Base-by-base conservation (phyloP, 2,888 invertebrate species). In the Heliconius ismenius region DNA sequence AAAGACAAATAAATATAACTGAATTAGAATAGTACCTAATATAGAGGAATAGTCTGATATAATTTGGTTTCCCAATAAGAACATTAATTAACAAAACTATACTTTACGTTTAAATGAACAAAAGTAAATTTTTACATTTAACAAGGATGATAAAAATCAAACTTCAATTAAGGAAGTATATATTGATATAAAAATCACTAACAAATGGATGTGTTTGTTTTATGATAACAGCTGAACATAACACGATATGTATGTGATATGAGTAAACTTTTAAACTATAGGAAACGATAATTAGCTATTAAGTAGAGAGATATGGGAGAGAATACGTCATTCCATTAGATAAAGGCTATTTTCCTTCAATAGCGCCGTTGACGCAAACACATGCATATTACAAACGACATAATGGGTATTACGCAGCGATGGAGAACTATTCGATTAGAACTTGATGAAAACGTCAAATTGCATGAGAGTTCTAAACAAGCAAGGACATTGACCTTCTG, bases 401-500 rank as follows among this genome's bases (percentile, higher is more conserved):
- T 3, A 39, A 13, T n/a, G 36, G 6, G 21, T 39, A 73, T 58
- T 62, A 60, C 36, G 26, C 39, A 32, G 64, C 26, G 73, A 73
- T 43, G 62, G 60, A 43, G 36, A 73, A 36, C 39, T 39, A 58
- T 73, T 26, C 58, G 32, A 58, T 70, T 70, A 4, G 70, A 28
- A 54, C 54, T 70, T 62, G 73, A 74, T 65, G 72, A 74, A 70
- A 79, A 69, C 80, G 81, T 84, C 81, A 86, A 88, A 88, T 86
- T 84, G 88, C 88, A 90, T 82, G 85, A 88, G 88, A 89, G 87
- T 87, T 88, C 85, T 84, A 86, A 89, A 88, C 90, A 90, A 89
- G 88, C 86, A 89, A 90, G 94, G 91, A 89, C 94, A 88, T 91
- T 91, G 91, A 93, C 92, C 93, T 92, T 92, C 90, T 89, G 89